phyloP scores from a whole-genome alignment of 2,888 invertebrate species.

The Morpho helenor region DNA sequence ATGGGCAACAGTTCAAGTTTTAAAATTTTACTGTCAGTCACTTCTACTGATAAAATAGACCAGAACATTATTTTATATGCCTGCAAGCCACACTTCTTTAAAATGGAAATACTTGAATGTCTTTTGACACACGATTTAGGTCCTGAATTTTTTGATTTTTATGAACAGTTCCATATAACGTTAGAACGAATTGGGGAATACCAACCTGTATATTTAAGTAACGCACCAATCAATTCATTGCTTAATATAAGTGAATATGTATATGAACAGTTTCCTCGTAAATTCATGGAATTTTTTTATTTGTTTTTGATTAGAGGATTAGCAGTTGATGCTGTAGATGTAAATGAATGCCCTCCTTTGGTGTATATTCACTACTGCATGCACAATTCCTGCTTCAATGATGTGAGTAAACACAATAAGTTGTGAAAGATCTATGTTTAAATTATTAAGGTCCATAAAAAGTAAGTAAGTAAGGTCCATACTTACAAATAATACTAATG shows the following conservation, averaged over 20 bases:
- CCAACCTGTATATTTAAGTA: slow-evolving; percentile 44
- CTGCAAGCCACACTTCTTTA: slow-evolving; percentile 66
- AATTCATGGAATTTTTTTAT: slow-evolving; percentile 58
- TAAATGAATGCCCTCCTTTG: slow-evolving; percentile 65
- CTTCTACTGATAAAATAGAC: slow-evolving; percentile 47
- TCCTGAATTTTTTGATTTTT: slow-evolving; percentile 59
- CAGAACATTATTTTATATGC: slow-evolving; percentile 54
- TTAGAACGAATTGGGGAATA: slow-evolving; percentile 47
- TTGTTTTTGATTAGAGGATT: slow-evolving; percentile 62
- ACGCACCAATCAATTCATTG: slow-evolving; percentile 61
- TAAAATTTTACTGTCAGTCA: slow-evolving; percentile 47
- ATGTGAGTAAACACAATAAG: slow-evolving; percentile 45
- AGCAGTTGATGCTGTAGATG: slow-evolving; percentile 52
- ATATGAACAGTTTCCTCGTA: slow-evolving; percentile 49
- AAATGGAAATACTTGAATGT: slow-evolving; percentile 57
- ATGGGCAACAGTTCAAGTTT: slow-evolving; percentile 51
- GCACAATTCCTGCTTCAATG: slow-evolving; percentile 50
- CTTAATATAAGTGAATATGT: slow-evolving; percentile 67
- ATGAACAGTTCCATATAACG: slow-evolving; percentile 46
- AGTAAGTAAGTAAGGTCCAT: too few relatives aligned
- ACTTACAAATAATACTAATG: too few relatives aligned
- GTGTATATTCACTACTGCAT: slow-evolving; percentile 60
- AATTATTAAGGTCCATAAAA: too few relatives aligned
- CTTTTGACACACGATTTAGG: slow-evolving; percentile 59
- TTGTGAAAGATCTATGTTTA: too few relatives aligned